Percentiles rank a stretch among this genome's conserved stretches.
Conservation (phyloP, 2,888 invertebrate genomes). For the Chelonus formosanus region DNA sequence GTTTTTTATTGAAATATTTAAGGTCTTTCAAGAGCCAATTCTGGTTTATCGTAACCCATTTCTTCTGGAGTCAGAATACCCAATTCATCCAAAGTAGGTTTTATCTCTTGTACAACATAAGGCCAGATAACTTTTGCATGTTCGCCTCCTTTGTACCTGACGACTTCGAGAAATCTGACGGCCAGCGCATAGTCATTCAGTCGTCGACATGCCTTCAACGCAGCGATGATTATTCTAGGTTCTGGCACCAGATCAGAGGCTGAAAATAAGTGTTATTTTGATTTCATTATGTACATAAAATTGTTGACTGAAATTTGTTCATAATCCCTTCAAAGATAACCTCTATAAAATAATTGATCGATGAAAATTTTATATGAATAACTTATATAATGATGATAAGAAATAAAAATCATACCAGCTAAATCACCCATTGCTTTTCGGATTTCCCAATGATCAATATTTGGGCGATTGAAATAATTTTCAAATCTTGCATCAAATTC, state of each 20-base stretch:
- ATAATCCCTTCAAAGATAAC: constrained; percentile 3
- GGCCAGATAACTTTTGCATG: constrained; percentile 83
- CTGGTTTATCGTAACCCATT: constrained; percentile 96
- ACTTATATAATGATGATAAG: not conserved
- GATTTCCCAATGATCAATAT: constrained; percentile 95
- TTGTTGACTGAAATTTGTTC: not conserved
- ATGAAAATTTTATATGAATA: not conserved
- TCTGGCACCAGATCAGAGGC: constrained; percentile 94
- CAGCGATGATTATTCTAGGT: constrained; percentile 87
- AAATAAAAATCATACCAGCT: constrained; percentile 51
- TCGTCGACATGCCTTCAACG: constrained; percentile 88
- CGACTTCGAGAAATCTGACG: constrained; percentile 89
- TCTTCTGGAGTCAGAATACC: constrained; percentile 95
- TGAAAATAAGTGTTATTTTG: constrained; percentile 55
- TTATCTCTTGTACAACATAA: constrained; percentile 88
- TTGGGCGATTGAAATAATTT: constrained; percentile 82
- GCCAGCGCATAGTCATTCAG: constrained; percentile 95
- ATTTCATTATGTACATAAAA: too few relatives aligned
- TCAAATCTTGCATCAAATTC: constrained; percentile 87
- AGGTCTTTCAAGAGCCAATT: constrained; percentile 79
- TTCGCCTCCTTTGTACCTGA: constrained; percentile 87
- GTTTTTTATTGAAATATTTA: not conserved
- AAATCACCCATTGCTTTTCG: constrained; percentile 91
- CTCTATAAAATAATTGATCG: too few relatives aligned
- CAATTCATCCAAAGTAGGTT: constrained; percentile 90